phyloP scores from a whole-genome alignment of 1,140 invertebrate genomes.

The Batillaria attramentaria region DNA sequence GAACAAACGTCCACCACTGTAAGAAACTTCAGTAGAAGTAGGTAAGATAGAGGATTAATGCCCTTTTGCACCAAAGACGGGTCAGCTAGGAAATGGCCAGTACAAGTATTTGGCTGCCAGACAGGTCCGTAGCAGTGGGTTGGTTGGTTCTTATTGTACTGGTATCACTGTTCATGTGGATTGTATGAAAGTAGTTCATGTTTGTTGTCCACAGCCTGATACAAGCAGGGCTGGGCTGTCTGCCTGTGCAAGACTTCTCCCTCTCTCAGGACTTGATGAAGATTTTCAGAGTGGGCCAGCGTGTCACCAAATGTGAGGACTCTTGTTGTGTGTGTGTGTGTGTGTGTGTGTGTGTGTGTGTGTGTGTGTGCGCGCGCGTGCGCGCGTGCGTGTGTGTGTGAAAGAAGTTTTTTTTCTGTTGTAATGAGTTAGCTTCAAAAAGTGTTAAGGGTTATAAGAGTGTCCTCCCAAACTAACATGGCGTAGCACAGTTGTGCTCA shows the following conservation, averaged over 20 bases:
- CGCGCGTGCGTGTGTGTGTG: too few relatives aligned
- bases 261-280: slow-evolving; percentile 81
- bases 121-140: too few relatives aligned
- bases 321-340: not conserved
- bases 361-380: not conserved
- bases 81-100: too few relatives aligned
- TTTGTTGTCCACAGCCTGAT: slow-evolving; percentile 76
- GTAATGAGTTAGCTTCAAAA: not conserved
- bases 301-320: slow-evolving; percentile 80
- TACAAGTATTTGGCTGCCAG: too few relatives aligned
- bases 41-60: too few relatives aligned
- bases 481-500: too few relatives aligned
- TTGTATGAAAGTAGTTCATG: too few relatives aligned
- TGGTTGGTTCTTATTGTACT: too few relatives aligned
- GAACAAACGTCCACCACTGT: too few relatives aligned
- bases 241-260: slow-evolving; percentile 79
- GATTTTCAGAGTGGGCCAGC: slow-evolving; percentile 79
- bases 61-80: too few relatives aligned
- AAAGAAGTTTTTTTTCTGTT: not conserved
- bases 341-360: not conserved
- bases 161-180: too few relatives aligned
- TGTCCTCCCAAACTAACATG: not conserved
- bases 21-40: too few relatives aligned
- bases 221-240: slow-evolving; percentile 81
- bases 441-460: not conserved